Evolutionary conservation across 1,140 invertebrate genomes (phyloP).

Genomic region (Sycophila sp.): DNA sequence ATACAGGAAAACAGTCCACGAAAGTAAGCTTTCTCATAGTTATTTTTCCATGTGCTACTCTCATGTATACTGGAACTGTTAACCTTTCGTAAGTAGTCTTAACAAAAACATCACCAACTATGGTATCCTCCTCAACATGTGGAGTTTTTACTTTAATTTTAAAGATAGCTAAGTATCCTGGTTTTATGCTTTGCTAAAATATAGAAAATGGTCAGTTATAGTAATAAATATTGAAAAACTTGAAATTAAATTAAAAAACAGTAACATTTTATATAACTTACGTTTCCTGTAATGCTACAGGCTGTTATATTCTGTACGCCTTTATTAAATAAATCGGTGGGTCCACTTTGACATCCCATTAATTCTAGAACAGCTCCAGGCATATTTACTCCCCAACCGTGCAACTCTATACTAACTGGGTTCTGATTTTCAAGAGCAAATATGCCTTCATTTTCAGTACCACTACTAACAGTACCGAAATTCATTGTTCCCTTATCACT

Average conservation of each 20-base stretch:
- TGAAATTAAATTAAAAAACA: constrained; percentile 8
- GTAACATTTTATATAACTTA: constrained; percentile 42
- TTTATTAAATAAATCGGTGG: constrained; percentile 58
- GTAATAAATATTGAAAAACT: constrained; percentile 12
- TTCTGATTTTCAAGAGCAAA: constrained; percentile 83
- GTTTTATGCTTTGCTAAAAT: constrained; percentile 68
- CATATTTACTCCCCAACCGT: constrained; percentile 75
- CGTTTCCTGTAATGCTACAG: constrained; percentile 60
- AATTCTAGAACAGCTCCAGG: constrained; percentile 74
- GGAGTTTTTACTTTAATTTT: constrained; percentile 77
- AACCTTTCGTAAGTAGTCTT: constrained; percentile 79
- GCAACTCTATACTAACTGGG: constrained; percentile 76
- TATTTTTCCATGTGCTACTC: constrained; percentile 71
- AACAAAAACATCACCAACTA: constrained; percentile 77
- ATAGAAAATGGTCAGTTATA: constrained; percentile 11
- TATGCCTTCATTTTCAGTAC: constrained; percentile 73
- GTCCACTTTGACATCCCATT: constrained; percentile 76
- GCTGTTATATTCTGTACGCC: constrained; percentile 59
- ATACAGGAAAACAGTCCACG: constrained; percentile 85
- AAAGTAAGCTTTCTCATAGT: constrained; percentile 76
- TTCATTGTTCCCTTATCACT: constrained; percentile 73
- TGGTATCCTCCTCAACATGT: constrained; percentile 73
- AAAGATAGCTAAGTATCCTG: constrained; percentile 79
- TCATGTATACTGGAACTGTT: constrained; percentile 71
- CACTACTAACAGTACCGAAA: constrained; percentile 79